A percentile compares a stretch with the other conserved stretches of the same genome.
Evolutionary conservation across 23 tunicate genomes (phyloP).

Genomic region (Halocynthia aurantium): DNA sequence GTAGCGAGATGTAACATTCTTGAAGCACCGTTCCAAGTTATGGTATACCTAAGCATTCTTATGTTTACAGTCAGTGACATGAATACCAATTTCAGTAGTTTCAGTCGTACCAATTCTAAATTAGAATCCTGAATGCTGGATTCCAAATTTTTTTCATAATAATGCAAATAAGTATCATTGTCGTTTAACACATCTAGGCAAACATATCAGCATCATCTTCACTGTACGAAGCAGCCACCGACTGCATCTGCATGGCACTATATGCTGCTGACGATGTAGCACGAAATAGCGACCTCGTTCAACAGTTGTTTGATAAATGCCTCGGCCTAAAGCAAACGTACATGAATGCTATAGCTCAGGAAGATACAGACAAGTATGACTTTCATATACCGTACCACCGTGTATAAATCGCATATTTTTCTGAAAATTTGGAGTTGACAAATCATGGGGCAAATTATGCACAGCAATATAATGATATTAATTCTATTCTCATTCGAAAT

Average conservation of each 20-base stretch:
- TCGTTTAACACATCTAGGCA: conserved; percentile 14
- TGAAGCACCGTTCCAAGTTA: conserved; percentile 61
- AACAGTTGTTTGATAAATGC: conserved; percentile 41
- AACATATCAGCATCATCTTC: conserved; percentile 42
- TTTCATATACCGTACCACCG: not conserved
- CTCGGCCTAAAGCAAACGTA: conserved; percentile 46
- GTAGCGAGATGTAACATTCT: conserved; percentile 81
- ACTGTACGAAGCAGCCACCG: conserved; percentile 75
- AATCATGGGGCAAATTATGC: too few species aligned
- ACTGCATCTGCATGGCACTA: conserved; percentile 80
- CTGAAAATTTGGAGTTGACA: too few species aligned
- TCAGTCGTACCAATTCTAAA: too few species aligned
- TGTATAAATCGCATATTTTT: too few species aligned
- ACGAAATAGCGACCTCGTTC: conserved; percentile 42
- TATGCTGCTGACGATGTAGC: conserved; percentile 52
- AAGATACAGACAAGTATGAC: conserved; percentile 89
- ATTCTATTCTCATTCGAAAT: too few species aligned
- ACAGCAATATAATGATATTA: too few species aligned
- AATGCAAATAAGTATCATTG: too few species aligned
- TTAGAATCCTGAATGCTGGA: too few species aligned
- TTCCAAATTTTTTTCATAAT: too few species aligned
- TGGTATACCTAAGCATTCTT: conserved; percentile 26
- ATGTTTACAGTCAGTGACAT: too few species aligned
- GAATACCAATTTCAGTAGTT: too few species aligned
- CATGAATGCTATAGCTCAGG: conserved; percentile 75